Evolutionary conservation across 2,888 invertebrate species (phyloP).

Genomic region (Xestia rhomboidea): DNA sequence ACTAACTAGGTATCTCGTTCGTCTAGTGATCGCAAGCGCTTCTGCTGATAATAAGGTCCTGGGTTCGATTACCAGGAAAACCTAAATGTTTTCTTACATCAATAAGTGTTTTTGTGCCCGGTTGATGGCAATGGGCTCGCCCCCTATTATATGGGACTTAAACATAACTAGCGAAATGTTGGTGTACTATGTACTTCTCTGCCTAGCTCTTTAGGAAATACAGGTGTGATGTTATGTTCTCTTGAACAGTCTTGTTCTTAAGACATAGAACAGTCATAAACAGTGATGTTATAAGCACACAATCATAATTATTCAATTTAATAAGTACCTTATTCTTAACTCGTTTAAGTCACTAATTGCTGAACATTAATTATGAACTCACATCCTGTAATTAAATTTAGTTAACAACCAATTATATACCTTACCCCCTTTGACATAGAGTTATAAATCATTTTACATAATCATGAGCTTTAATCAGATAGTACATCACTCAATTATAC

Average conservation of each 20-base stretch:
- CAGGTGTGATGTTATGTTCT: too few species aligned
- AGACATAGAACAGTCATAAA: neutral
- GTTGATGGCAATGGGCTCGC: too few species aligned
- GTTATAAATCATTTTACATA: slow-evolving; percentile 36
- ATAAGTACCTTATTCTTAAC: slow-evolving; percentile 24
- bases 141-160: too few species aligned
- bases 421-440: slow-evolving; percentile 28
- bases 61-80: too few species aligned
- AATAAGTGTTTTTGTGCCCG: too few species aligned
- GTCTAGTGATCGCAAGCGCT: too few species aligned
- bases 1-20: too few species aligned
- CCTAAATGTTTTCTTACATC: too few species aligned
- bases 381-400: slow-evolving; percentile 29
- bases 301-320: slow-evolving; percentile 29
- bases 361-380: slow-evolving; percentile 28
- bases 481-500: neutral
- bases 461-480: slow-evolving; percentile 28
- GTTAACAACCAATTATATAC: slow-evolving; percentile 35
- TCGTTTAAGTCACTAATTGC: slow-evolving; percentile 33
- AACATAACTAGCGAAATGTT: too few species aligned
- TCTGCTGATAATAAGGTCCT: too few species aligned
- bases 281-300: slow-evolving; percentile 1
- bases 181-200: too few species aligned
- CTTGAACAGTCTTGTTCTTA: neutral
- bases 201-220: too few species aligned